Percentiles rank a stretch among this genome's conserved stretches.
Evolutionary conservation across 2,113 vertebrate genomes (phyloP).

Genomic region (Microtus oregoni): DNA sequence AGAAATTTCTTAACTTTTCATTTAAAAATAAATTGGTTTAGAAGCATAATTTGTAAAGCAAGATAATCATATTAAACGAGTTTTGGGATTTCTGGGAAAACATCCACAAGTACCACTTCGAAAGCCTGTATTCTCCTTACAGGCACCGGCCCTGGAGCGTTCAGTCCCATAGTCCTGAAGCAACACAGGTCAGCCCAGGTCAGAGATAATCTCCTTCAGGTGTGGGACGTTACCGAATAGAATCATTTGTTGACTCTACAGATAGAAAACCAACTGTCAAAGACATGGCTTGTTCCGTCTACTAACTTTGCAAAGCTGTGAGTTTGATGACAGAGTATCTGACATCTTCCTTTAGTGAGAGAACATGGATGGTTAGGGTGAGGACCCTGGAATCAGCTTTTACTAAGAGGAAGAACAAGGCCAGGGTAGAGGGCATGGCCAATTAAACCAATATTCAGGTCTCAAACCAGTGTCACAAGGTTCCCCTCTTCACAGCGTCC

Average conservation of each 20-base stretch:
- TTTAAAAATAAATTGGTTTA: not conserved
- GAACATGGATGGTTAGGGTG: not conserved
- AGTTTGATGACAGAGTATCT: not conserved
- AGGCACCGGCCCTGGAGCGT: not conserved
- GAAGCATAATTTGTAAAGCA: not conserved
- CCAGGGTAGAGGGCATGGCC: not conserved
- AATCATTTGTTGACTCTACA: not conserved
- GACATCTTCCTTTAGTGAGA: not conserved
- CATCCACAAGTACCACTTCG: not conserved
- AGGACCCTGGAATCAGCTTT: not conserved
- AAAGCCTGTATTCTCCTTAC: not conserved
- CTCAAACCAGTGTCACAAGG: not conserved
- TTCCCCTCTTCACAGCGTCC: too few species aligned
- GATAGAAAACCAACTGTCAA: not conserved
- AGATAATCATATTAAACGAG: not conserved
- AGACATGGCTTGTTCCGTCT: not conserved
- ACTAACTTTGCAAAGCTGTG: not conserved
- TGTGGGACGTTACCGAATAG: too few species aligned
- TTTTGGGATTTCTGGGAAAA: not conserved
- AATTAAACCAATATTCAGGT: not conserved
- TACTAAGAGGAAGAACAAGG: not conserved
- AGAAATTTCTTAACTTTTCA: not conserved
- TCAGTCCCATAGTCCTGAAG: not conserved
- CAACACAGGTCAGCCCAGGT: too few species aligned
- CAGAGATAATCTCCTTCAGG: not conserved